phyloP scores from a whole-genome alignment of 2,797 vertebrate genomes.

The Distichodus sexfasciatus region DNA sequence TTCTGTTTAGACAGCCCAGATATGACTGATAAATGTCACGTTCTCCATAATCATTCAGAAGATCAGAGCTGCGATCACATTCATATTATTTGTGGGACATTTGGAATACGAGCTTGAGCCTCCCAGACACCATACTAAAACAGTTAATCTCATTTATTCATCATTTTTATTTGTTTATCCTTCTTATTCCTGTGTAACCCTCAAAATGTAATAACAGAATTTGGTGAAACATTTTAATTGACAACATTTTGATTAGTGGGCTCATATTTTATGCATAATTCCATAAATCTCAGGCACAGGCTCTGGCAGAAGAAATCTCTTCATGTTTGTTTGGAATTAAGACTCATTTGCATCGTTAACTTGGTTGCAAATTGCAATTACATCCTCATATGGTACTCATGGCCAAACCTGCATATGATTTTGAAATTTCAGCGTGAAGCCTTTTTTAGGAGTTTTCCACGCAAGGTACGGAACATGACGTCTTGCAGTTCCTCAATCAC shows the following conservation, averaged over 20 bases:
- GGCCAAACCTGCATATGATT: background rate
- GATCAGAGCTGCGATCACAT: no score
- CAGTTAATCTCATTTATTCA: background rate
- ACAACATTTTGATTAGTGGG: background rate
- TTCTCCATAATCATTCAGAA: no score
- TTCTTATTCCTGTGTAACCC: background rate
- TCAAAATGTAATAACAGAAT: background rate
- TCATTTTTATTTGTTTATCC: background rate
- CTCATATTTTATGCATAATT: background rate
- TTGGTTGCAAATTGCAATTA: conserved; percentile 6
- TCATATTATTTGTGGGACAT: no score
- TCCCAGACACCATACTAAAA: background rate
- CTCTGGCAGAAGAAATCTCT: background rate
- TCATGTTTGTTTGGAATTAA: conserved; percentile 16
- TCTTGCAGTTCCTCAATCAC: background rate
- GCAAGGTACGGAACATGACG: no score
- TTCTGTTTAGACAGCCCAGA: no score
- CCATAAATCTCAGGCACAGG: background rate
- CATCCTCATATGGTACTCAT: background rate
- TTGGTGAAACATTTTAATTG: background rate
- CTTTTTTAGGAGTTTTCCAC: background rate
- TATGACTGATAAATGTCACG: no score
- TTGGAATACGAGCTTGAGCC: no score
- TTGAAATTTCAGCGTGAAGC: background rate
- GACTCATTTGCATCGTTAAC: conserved; percentile 17